Base-by-base conservation (phyloP, 2,888 invertebrate species). In the Melieria crassipennis region DNA sequence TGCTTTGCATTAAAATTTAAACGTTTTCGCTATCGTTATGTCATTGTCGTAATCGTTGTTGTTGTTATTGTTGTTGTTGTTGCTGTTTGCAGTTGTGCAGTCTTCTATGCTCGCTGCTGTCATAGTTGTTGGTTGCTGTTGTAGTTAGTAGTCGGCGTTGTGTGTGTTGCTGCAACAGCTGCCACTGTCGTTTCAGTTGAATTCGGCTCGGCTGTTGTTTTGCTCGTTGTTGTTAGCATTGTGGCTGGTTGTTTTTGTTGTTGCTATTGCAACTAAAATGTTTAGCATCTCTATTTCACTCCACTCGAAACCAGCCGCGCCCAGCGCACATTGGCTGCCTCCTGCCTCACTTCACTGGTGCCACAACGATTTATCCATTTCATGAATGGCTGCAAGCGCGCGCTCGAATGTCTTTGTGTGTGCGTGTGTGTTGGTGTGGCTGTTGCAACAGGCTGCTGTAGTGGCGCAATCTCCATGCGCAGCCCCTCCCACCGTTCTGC, bases 201-300 rank as follows among this genome's bases (percentile, higher is more conserved):
- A 10, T 64, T 48, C 7, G 65, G 65, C 16, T 56, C 10, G 11
- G 50, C 46, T 45, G 56, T 57, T 66, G 69, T 65, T 73, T 79
- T 75, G 78, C 77, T 81, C 82, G 80, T 81, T 79, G 80, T 81
- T 79, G 79, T 80, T 79, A 78, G 77, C 75, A 79, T 79, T 50
- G 7, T 2, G 9, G 30, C 30, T 11, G 9, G 11, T 52, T 52
- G 52, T 52, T n/a, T 52, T 52, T 52, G 52, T 80, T 79, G 78
- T 75, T 78, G 76, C 74, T 80, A 75, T 77, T 13, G 45, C 56
- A 57, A 65, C 69, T 63, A 69, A 63, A 69, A 48, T 52, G 69
- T 69, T 69, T 69, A 68, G 69, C 62, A 61, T 67, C 48, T 57
- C 62, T 30, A 30, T 30, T 30, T 30, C 30, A 30, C 30, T 30